Conservation (phyloP, 2,888 invertebrate species). For the Callyntrura sp. region DNA sequence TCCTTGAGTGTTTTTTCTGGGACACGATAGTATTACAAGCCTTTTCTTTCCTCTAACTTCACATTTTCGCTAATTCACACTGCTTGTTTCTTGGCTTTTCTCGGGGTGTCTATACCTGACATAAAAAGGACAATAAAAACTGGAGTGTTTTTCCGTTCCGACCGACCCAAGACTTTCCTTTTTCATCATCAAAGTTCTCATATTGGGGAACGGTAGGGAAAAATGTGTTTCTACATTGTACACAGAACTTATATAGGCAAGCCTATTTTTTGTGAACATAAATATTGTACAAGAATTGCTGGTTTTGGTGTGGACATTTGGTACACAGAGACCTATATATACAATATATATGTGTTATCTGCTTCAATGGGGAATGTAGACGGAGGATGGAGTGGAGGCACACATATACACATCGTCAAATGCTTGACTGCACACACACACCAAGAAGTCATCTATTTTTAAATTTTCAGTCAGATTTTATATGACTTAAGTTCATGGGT, state of each 20-base stretch:
- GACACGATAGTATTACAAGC: background rate
- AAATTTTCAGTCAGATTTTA: no score
- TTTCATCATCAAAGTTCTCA: constrained; percentile 11
- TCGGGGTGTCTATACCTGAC: background rate
- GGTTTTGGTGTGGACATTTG: background rate
- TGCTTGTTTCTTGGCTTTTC: background rate
- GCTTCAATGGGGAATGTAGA: background rate
- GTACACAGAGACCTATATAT: background rate
- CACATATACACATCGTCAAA: background rate
- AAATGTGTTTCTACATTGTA: background rate
- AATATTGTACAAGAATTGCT: background rate
- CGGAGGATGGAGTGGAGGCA: no score
- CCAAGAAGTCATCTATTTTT: no score
- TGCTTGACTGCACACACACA: background rate
- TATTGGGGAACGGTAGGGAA: background rate
- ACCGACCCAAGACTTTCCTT: constrained; percentile 48
- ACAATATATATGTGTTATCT: background rate
- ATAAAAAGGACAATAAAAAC: constrained; percentile 48
- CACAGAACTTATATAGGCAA: background rate
- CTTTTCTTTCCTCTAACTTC: background rate
- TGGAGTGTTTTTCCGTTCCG: constrained; percentile 24
- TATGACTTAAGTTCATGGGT: background rate
- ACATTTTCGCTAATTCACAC: background rate
- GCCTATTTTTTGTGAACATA: background rate
- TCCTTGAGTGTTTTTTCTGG: constrained; percentile 29